Percentiles rank a stretch among this genome's conserved stretches.
These are phyloP conservation scores for Stomorhina lunata DNA, from an alignment of 2,888 invertebrate genomes.

Conservation along the genomic window DNA sequence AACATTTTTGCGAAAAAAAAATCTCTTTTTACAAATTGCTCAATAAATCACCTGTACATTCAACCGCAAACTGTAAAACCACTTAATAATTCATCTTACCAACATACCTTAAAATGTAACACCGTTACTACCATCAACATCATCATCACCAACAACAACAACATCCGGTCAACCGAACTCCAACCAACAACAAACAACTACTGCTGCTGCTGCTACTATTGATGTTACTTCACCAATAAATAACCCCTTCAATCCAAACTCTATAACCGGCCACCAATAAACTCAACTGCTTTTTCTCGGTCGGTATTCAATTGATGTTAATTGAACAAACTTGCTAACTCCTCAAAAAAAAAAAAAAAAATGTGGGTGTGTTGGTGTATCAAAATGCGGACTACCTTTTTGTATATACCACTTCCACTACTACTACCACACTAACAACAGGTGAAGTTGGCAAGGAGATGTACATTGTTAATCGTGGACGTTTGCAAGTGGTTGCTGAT, in stretches of 20 bases:
- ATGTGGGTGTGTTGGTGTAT: background rate
- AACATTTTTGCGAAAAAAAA: slow-evolving; percentile 4
- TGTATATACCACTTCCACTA: slow-evolving; percentile 3
- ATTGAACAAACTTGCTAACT: slow-evolving; percentile 29
- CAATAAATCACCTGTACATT: slow-evolving; percentile 62
- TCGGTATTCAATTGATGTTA: slow-evolving; percentile 27
- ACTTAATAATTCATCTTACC: slow-evolving; percentile 65
- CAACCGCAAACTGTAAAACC: slow-evolving; percentile 60
- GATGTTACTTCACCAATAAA: too few species aligned
- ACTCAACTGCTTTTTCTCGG: background rate
- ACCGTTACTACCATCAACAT: background rate
- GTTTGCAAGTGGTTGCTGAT: slow-evolving; percentile 96
- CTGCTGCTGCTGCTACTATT: background rate
- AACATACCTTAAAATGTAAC: slow-evolving; percentile 50
- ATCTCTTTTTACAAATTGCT: slow-evolving; percentile 51
- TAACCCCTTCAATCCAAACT: background rate
- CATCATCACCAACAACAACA: slow-evolving; percentile 13
- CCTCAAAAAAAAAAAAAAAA: background rate
- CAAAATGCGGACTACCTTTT: background rate
- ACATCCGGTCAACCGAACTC: slow-evolving; percentile 33
- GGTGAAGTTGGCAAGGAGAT: slow-evolving; percentile 99
- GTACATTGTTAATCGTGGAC: slow-evolving; percentile 99
- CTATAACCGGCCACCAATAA: background rate
- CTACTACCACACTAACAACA: slow-evolving; percentile 79
- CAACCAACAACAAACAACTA: slow-evolving; percentile 25